Percentiles rank a stretch among this genome's conserved stretches.
These are phyloP conservation scores for Thera obeliscata DNA, from an alignment of 2,888 invertebrate genomes.

Conservation along the genomic window DNA sequence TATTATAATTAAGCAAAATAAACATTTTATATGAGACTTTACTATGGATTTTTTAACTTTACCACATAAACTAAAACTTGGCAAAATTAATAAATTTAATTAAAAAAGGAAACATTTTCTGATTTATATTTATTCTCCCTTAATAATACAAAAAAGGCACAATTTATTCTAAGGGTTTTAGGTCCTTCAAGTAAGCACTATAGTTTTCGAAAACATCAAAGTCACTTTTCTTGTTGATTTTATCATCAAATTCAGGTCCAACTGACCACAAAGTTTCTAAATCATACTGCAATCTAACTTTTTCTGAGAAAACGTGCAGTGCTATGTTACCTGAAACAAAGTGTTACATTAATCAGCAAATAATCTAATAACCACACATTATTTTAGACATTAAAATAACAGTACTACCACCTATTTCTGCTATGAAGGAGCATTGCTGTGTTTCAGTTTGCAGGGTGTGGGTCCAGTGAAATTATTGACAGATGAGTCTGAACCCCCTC, in stretches of 20 bases:
- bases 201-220: conserved; percentile 88
- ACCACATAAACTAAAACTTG: no score
- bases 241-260: conserved; percentile 91
- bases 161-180: conserved; percentile 80
- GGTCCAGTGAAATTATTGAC: no score
- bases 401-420: no score
- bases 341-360: neutral
- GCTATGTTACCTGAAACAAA: conserved; percentile 93
- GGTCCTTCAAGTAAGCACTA: conserved; percentile 85
- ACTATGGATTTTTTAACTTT: conserved; percentile 54
- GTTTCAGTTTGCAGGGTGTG: no score
- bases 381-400: neutral
- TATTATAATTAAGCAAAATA: conserved; percentile 80
- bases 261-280: conserved; percentile 96
- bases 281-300: conserved; percentile 90
- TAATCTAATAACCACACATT: neutral
- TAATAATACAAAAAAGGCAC: neutral
- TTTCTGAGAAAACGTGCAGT: conserved; percentile 92
- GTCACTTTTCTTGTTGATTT: conserved; percentile 86
- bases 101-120: neutral
- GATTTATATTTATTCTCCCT: conserved; percentile 1
- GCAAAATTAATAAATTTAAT: neutral
- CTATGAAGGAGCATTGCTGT: no score
- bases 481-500: no score
- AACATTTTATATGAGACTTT: conserved; percentile 85